Base-by-base conservation (phyloP, 2,113 vertebrate species). In the Todiramphus saurophagus region DNA sequence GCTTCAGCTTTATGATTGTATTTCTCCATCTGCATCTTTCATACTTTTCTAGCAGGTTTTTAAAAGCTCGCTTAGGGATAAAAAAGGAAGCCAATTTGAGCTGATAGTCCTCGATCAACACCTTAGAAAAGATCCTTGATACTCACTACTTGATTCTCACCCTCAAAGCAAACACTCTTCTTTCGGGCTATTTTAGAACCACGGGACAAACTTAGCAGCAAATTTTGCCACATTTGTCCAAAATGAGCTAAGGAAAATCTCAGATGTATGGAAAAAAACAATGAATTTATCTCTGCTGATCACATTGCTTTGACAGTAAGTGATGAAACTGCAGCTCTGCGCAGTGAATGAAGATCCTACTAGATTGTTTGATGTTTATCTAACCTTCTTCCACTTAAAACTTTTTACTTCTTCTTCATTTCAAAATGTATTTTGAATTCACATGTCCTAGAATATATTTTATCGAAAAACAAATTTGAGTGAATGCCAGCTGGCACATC, bases 201-300 rank as follows among this genome's bases (percentile, higher is more conserved):
- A 46, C 25, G 6, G 75, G 90, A 88, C 67, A 92, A 80, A 95
- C 50, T 82, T 90, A 91, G 90, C 43, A 93, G 53, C 30, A 85
- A 84, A 60, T 95, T 73, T 86, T 93, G 30, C 67, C 92, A 88
- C 18, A 1, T 95, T 92, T 86, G 72, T 69, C 94, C 75, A 83
- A 90, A 92, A 93, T 43, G 75, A 90, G 75, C 90, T 90, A 35
- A 76, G 90, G 85, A 86, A 93, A 77, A 66, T 69, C 79, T 74
- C 86, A 90, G 77, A 66, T 60, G n/a, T 87, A 78, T 67, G 84
- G 90, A 94, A 93, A 94, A 94, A 95, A 69, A 83, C 72, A 90
- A 62, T 74, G 2, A 93, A 51, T 87, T 87, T 86, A 4, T 90
- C 31, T 88, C 75, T 93, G 85, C 79, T 92, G 85, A 90, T 73